Percentiles rank a stretch among this genome's conserved stretches.
Conservation (phyloP, 1,140 invertebrate genomes). For the Hermetia illucens region DNA sequence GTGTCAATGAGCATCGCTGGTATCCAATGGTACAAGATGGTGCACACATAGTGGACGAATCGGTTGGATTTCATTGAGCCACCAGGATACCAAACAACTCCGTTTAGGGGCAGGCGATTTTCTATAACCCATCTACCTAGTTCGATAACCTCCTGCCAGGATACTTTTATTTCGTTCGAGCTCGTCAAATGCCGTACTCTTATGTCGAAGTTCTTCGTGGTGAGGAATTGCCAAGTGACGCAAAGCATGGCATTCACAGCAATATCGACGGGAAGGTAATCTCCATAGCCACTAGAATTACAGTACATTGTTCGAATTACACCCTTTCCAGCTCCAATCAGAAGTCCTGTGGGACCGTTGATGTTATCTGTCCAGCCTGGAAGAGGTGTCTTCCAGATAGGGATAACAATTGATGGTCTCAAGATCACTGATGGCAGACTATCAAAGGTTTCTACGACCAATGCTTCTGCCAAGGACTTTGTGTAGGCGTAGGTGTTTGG, state of each 20-base stretch:
- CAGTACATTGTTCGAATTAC: constrained; percentile 54
- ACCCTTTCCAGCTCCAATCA: constrained; percentile 53
- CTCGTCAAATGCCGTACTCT: constrained; percentile 56
- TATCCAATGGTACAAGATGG: constrained; percentile 69
- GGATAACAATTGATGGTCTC: constrained; percentile 78
- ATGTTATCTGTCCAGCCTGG: constrained; percentile 89
- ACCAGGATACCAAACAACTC: constrained; percentile 75
- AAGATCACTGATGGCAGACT: constrained; percentile 71
- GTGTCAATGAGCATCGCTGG: constrained; percentile 70
- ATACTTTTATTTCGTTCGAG: constrained; percentile 65
- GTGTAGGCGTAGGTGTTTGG: constrained; percentile 90
- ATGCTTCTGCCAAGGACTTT: constrained; percentile 70
- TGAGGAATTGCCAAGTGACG: constrained; percentile 45
- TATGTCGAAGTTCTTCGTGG: constrained; percentile 20
- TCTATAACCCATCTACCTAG: constrained; percentile 63
- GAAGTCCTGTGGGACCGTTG: constrained; percentile 69
- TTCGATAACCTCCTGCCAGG: constrained; percentile 70
- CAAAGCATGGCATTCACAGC: constrained; percentile 65
- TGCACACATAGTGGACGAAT: constrained; percentile 59
- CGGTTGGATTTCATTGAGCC: constrained; percentile 74
- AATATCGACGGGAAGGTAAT: constrained; percentile 59
- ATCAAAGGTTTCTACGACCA: constrained; percentile 61
- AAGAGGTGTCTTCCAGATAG: constrained; percentile 64
- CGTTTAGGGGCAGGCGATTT: constrained; percentile 57
- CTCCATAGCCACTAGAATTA: constrained; percentile 38